A percentile compares a stretch with the other conserved stretches of the same genome.
Conservation (phyloP, 2,888 invertebrate species). For the Chaitophorus viminalis region DNA sequence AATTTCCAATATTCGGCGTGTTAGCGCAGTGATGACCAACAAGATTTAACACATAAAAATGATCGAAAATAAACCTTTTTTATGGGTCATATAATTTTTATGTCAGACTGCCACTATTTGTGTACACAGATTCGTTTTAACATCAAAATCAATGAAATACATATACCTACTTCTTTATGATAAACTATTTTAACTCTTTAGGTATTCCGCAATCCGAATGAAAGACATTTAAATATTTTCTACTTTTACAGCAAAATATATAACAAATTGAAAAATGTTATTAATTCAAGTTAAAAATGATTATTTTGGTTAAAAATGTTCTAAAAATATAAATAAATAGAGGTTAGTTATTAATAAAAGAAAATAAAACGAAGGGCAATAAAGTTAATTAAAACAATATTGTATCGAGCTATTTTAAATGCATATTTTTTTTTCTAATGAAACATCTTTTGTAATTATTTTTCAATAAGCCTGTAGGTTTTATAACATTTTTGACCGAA, state of each 20-base stretch:
- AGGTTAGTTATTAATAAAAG: too few relatives aligned
- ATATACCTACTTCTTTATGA: too few relatives aligned
- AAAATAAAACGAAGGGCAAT: neutral
- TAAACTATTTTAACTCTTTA: neutral
- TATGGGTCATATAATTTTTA: slow-evolving; percentile 36
- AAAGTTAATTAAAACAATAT: neutral
- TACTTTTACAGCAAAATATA: neutral
- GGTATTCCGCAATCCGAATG: neutral
- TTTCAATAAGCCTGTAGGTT: neutral
- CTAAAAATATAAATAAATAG: too few relatives aligned
- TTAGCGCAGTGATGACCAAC: neutral
- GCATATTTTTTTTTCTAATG: neutral
- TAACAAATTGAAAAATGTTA: neutral
- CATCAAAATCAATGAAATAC: slow-evolving; percentile 3
- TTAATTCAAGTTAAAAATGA: neutral
- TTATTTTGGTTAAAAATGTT: too few relatives aligned
- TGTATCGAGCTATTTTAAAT: slow-evolving; percentile 6
- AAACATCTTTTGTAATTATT: neutral
- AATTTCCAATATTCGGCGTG: slow-evolving; percentile 14
- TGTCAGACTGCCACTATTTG: neutral
- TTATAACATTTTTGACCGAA: neutral
- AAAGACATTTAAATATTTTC: neutral
- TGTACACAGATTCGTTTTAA: neutral
- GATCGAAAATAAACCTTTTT: too few relatives aligned
- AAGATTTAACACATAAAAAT: slow-evolving; percentile 20